Evolutionary conservation across 2,888 invertebrate genomes (phyloP).

Genomic region (Acleris emargana): DNA sequence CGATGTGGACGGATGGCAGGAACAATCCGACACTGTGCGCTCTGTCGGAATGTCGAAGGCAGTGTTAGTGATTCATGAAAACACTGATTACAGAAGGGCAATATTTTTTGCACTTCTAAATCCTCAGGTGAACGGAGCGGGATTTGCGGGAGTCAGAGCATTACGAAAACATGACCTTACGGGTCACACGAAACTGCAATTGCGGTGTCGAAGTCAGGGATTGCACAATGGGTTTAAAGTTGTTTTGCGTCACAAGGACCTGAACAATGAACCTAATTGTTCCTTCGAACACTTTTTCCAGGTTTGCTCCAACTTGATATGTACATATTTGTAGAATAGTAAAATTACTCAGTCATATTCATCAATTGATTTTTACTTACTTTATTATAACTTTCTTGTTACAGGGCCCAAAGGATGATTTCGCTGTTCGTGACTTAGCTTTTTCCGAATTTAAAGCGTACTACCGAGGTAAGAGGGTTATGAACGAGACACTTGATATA

Average conservation of each 20-base stretch:
- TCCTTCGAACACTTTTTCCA: constrained; percentile 85
- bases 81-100: constrained; percentile 83
- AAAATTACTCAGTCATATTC: background rate
- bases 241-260: constrained; percentile 82
- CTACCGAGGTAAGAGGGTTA: constrained; percentile 83
- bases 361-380: background rate
- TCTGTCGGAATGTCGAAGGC: constrained; percentile 87
- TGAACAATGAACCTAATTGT: constrained; percentile 82
- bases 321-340: background rate
- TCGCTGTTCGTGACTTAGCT: constrained; percentile 78
- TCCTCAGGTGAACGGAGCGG: constrained; percentile 87
- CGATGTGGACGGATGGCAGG: constrained; percentile 82
- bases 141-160: constrained; percentile 86
- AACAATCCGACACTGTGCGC: constrained; percentile 86
- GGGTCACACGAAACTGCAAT: constrained; percentile 73
- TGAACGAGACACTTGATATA: constrained; percentile 82
- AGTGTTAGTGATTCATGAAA: constrained; percentile 82
- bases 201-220: constrained; percentile 85
- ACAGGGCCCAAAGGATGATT: constrained; percentile 81
- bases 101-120: constrained; percentile 86
- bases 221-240: constrained; percentile 84
- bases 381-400: constrained; percentile 42
- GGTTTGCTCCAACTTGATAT: constrained; percentile 63
- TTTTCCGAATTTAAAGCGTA: constrained; percentile 85
- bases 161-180: constrained; percentile 76